A percentile compares a stretch with the other conserved stretches of the same genome.
phyloP scores from a whole-genome alignment of 2,113 vertebrate genomes.

The Lepisosteus oculatus region DNA sequence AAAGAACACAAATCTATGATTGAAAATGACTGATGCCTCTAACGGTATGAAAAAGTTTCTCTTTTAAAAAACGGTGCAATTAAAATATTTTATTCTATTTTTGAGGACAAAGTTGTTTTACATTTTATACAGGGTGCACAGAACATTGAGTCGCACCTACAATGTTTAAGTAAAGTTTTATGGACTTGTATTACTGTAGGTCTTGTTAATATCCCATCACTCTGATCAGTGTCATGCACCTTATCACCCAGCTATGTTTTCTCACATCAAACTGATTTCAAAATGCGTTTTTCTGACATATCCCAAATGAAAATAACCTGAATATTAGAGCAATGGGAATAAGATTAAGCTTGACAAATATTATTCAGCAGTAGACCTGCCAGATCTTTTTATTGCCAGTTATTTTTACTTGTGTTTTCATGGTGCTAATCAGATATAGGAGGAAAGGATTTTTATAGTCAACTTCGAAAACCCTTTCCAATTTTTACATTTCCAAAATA shows the following conservation, averaged over 20 bases:
- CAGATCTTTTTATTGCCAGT: not conserved
- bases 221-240: not conserved
- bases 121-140: no score
- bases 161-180: not conserved
- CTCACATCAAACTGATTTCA: not conserved
- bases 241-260: not conserved
- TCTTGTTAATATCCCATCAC: not conserved
- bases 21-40: no score
- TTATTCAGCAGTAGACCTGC: not conserved
- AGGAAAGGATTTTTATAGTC: no score
- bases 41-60: no score
- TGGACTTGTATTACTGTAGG: not conserved
- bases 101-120: no score
- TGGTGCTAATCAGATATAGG: no score
- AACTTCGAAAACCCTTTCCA: no score
- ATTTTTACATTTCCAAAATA: no score
- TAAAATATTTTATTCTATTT: no score
- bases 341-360: not conserved
- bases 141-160: not conserved
- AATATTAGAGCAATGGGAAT: not conserved
- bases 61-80: no score
- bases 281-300: conserved; percentile 1
- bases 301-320: not conserved
- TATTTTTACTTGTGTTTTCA: not conserved
- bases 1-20: no score